Evolutionary conservation across 2,888 invertebrate species (phyloP).

Genomic region (Auanema sp.): DNA sequence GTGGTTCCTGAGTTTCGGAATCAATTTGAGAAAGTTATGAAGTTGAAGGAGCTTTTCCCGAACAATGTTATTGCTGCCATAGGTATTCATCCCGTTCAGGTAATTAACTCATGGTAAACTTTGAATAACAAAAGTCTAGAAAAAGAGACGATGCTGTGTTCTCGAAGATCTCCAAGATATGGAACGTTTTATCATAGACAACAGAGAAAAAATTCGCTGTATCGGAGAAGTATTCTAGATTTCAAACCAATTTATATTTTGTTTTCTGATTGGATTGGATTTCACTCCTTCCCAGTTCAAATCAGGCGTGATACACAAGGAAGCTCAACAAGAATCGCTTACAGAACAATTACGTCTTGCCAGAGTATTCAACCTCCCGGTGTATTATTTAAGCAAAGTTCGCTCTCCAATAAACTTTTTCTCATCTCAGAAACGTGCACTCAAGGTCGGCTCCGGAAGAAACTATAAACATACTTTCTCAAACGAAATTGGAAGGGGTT

Average conservation of each 20-base stretch:
- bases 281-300: constrained; percentile 65
- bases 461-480: constrained; percentile 54
- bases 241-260: neutral
- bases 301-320: constrained; percentile 63
- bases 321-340: constrained; percentile 64
- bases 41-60: constrained; percentile 41
- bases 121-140: constrained; percentile 28
- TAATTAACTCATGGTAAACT: constrained; percentile 17
- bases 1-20: constrained; percentile 55
- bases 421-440: constrained; percentile 65
- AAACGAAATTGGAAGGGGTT: no score
- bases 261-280: constrained; percentile 66
- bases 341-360: constrained; percentile 63
- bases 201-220: constrained; percentile 62
- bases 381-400: constrained; percentile 30
- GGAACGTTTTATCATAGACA: constrained; percentile 60
- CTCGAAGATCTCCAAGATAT: constrained; percentile 63
- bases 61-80: constrained; percentile 56
- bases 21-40: constrained; percentile 54
- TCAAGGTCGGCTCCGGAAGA: constrained; percentile 67
- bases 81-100: constrained; percentile 65
- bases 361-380: constrained; percentile 44
- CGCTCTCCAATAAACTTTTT: neutral
- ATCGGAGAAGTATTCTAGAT: constrained; percentile 65
- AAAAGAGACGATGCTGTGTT: constrained; percentile 31